phyloP scores from a whole-genome alignment of 2,113 vertebrate species.

The Pungitius pungitius region DNA sequence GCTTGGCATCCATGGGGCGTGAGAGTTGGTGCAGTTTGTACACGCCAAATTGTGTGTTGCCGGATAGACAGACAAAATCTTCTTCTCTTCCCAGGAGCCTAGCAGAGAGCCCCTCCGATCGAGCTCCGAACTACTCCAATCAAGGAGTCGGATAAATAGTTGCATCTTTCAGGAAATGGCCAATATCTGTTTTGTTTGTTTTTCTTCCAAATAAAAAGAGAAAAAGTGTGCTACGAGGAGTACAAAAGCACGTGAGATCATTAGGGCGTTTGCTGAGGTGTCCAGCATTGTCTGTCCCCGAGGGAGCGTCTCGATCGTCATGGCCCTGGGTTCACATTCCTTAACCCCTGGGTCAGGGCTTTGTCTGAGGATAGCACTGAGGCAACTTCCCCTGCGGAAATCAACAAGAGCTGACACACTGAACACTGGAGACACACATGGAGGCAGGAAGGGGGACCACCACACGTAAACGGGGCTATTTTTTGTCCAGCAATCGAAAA shows the following conservation, averaged over 20 bases:
- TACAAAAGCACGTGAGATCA: constrained; percentile 55
- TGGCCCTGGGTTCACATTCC: constrained; percentile 80
- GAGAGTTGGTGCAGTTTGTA: too few relatives aligned
- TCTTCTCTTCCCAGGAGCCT: too few relatives aligned
- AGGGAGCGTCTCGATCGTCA: constrained; percentile 72
- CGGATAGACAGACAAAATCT: too few relatives aligned
- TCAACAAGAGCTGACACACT: constrained; percentile 70
- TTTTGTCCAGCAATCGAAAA: not conserved
- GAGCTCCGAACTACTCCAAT: not conserved
- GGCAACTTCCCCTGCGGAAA: constrained; percentile 80
- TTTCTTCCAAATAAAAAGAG: not conserved
- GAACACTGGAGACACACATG: constrained; percentile 56
- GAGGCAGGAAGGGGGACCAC: constrained; percentile 64
- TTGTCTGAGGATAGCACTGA: constrained; percentile 75
- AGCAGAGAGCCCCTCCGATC: too few relatives aligned
- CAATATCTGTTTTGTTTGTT: not conserved
- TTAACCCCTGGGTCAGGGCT: constrained; percentile 78
- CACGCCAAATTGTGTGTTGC: too few relatives aligned
- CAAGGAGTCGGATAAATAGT: not conserved
- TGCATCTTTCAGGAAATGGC: constrained; percentile 1
- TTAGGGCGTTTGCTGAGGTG: constrained; percentile 66
- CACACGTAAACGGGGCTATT: constrained; percentile 17
- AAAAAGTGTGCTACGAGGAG: constrained; percentile 6
- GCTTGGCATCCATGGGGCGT: not conserved
- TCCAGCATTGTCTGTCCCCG: constrained; percentile 53